phyloP scores from a whole-genome alignment of 2,797 vertebrate species.

The Threskiornis aethiopicus region DNA sequence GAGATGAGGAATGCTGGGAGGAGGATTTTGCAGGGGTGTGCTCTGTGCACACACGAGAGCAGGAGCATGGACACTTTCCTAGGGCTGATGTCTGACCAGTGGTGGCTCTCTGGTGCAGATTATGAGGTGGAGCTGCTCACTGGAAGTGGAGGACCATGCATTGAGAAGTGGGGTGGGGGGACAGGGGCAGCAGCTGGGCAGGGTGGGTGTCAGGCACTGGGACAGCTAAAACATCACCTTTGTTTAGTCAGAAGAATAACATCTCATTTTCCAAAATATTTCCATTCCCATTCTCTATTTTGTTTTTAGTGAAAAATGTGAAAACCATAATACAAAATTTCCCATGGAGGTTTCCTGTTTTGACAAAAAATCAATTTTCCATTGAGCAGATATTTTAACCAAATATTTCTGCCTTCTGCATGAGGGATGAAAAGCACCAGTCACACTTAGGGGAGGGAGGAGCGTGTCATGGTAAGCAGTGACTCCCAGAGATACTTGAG shows the following conservation, averaged over 20 bases:
- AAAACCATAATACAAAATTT: background rate
- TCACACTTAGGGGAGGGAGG: background rate
- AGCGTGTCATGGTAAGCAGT: fast-evolving
- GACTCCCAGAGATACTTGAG: background rate
- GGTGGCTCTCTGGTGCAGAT: background rate
- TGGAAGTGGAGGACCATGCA: background rate
- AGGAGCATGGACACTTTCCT: background rate
- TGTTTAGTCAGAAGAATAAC: background rate
- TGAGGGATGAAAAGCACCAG: background rate
- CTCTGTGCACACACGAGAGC: background rate
- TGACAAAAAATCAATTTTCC: constrained; percentile 14
- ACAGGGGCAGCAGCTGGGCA: background rate
- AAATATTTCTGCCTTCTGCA: background rate
- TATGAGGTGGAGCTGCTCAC: background rate
- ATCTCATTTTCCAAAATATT: background rate
- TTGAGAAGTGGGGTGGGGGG: background rate
- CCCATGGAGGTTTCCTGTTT: background rate
- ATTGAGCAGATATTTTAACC: background rate
- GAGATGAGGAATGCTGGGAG: background rate
- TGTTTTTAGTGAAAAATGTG: background rate
- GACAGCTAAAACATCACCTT: background rate
- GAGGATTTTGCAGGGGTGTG: background rate
- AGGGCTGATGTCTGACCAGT: background rate
- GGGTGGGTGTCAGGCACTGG: background rate
- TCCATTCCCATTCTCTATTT: background rate